Base-by-base conservation (phyloP, 2,113 vertebrate species). In the Cryptomyrus ogoouensis region DNA sequence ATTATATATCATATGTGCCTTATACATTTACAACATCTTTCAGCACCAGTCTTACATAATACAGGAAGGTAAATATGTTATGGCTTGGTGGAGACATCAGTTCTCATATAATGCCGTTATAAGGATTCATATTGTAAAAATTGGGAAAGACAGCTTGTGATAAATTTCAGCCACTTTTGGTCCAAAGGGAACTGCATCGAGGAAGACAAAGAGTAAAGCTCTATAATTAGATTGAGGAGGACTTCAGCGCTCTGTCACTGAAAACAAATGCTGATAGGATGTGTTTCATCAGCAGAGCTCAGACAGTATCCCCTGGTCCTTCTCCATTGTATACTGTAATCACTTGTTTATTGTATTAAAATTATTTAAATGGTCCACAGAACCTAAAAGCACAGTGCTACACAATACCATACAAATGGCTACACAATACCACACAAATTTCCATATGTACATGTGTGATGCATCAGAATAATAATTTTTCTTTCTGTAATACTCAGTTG, bases 181-280 rank as follows among this genome's bases (percentile, higher is more conserved):
- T 53, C 31, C 31, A 17, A 87, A 39, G 85, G 15, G 50, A 53
- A 31, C 10, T 17, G n/a, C 27, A 39, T 87, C 85, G 19, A 19
- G 50, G 27, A 56, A 87, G 85, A 87, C 49, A 87, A 87, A 87
- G 49, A 87, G 27, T 89, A 80, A 21, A 10, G 9, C 27, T 80
- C n/a, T 31, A 52, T 89, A 89, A 83, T 83, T 56, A 44, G 19
- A 83, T 53, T 53, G 49, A 58, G 83, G 56, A 15, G 31, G 87
- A 66, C 53, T 21, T 53, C 21, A 15, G 52, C 6, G 21, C 74
- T 80, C 77, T n/a, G 27, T 89, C 74, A 56, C n/a, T 56, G 15
- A 89, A 56, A 83, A 53, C 74, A 56, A 52, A 89, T 47, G 84
- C 46, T 6, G 24, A n/a, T 27, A 89, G 56, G 21, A 42, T 21